phyloP scores from a whole-genome alignment of 2,797 vertebrate genomes.

The Sebastes hubbsi region DNA sequence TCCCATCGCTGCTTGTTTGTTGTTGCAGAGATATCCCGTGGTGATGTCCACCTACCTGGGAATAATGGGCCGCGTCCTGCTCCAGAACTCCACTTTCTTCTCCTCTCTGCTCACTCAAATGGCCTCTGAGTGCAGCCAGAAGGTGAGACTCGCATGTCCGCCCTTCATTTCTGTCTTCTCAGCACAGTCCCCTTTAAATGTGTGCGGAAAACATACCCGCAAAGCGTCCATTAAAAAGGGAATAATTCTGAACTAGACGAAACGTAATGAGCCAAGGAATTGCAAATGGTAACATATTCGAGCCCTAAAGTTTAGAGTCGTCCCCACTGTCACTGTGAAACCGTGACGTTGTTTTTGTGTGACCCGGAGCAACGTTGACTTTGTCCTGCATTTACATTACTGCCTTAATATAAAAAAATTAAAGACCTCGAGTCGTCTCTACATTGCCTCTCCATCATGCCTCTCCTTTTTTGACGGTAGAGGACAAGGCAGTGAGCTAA shows the following conservation, averaged over 20 bases:
- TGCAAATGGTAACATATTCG: slow-evolving; percentile 39
- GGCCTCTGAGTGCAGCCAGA: slow-evolving; percentile 89
- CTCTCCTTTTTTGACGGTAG: background rate
- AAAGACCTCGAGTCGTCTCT: background rate
- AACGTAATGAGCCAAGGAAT: slow-evolving; percentile 60
- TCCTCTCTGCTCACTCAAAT: slow-evolving; percentile 92
- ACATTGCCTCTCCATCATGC: background rate
- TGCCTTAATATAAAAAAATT: slow-evolving; percentile 24
- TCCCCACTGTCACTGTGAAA: background rate
- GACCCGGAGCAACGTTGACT: background rate
- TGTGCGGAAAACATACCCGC: slow-evolving; percentile 19
- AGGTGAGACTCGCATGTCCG: slow-evolving; percentile 80
- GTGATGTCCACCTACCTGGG: slow-evolving; percentile 97
- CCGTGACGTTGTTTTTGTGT: slow-evolving; percentile 2
- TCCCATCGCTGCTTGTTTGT: background rate
- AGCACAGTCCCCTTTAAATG: slow-evolving; percentile 25
- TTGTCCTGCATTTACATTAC: slow-evolving; percentile 17
- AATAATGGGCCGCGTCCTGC: slow-evolving; percentile 90
- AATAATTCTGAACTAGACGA: slow-evolving; percentile 36
- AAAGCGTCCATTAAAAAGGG: slow-evolving; percentile 53
- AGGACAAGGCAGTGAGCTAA: background rate
- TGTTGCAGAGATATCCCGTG: slow-evolving; percentile 89
- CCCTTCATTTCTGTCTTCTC: slow-evolving; percentile 54
- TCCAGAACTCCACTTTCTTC: slow-evolving; percentile 95
- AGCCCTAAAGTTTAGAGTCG: background rate